These are phyloP conservation scores for Camponotus floridanus DNA, from an alignment of 1,140 invertebrate species.

Conservation along the genomic window DNA sequence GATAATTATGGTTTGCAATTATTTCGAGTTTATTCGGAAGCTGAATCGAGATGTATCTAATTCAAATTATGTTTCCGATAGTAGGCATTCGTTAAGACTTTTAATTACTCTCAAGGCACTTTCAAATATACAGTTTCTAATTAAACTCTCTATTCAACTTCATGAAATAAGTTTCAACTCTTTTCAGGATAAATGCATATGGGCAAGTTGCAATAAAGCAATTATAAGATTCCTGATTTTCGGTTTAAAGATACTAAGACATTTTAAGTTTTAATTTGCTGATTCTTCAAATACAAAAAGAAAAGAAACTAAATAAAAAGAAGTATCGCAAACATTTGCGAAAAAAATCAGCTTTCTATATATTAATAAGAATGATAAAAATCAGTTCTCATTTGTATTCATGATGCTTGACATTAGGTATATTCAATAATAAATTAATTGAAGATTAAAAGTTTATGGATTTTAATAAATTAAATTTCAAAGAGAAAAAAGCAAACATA, in stretches of 20 bases:
- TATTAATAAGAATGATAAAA: constrained; percentile 3
- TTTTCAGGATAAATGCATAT: constrained; percentile 49
- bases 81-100: constrained; percentile 51
- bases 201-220: constrained; percentile 34
- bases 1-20: constrained; percentile 31
- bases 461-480: constrained; percentile 24
- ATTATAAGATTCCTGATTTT: constrained; percentile 27
- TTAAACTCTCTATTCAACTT: constrained; percentile 53
- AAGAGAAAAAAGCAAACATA: neutral
- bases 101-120: constrained; percentile 42
- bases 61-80: constrained; percentile 21
- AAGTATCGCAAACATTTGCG: neutral
- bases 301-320: neutral
- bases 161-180: constrained; percentile 46
- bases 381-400: neutral
- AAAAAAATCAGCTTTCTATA: neutral
- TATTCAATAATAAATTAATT: neutral
- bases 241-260: constrained; percentile 15
- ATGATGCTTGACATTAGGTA: neutral
- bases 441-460: neutral
- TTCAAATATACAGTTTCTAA: constrained; percentile 53
- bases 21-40: constrained; percentile 8
- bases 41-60: constrained; percentile 40
- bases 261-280: constrained; percentile 25
- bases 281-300: neutral